Percentiles rank a stretch among this genome's conserved stretches.
These are phyloP conservation scores for Hippocampus barbouri DNA, from an alignment of 2,113 vertebrate species.

Conservation along the genomic window DNA sequence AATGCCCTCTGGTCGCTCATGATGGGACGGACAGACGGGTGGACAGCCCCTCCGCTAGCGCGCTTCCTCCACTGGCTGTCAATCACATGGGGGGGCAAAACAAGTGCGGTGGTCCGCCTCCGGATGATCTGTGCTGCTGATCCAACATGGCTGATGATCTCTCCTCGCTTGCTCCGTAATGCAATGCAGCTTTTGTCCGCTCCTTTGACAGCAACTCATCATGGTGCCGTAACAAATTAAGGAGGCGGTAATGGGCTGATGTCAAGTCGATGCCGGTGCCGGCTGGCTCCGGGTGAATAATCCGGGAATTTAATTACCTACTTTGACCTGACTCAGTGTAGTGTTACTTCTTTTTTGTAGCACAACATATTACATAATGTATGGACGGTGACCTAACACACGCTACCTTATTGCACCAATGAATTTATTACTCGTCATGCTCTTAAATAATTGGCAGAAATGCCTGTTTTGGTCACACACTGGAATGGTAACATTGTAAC, in stretches of 20 bases:
- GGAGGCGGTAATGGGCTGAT: conserved; percentile 66
- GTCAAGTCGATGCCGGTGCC: conserved; percentile 56
- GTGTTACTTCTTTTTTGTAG: too few relatives aligned
- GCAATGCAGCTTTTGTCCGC: conserved; percentile 67
- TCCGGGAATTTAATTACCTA: too few relatives aligned
- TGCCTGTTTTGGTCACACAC: too few relatives aligned
- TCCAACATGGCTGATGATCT: conserved; percentile 46
- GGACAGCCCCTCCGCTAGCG: neutral
- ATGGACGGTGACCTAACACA: too few relatives aligned
- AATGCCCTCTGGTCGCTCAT: neutral
- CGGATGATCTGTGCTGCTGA: conserved; percentile 35
- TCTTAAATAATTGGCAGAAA: too few relatives aligned
- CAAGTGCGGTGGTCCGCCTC: conserved; percentile 21
- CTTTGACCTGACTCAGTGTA: too few relatives aligned
- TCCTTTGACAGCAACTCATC: conserved; percentile 61
- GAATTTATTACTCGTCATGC: too few relatives aligned
- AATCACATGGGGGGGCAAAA: conserved; percentile 17
- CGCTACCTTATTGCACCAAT: too few relatives aligned
- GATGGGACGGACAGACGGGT: neutral
- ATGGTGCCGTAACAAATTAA: conserved; percentile 60
- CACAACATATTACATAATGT: too few relatives aligned
- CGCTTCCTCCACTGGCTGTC: conserved; percentile 14
- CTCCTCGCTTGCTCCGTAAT: conserved; percentile 34
- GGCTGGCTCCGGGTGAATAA: neutral
- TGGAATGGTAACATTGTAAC: too few relatives aligned